These are phyloP conservation scores for Cyphomyrmex costatus DNA, from an alignment of 1,140 invertebrate species.

Conservation along the genomic window DNA sequence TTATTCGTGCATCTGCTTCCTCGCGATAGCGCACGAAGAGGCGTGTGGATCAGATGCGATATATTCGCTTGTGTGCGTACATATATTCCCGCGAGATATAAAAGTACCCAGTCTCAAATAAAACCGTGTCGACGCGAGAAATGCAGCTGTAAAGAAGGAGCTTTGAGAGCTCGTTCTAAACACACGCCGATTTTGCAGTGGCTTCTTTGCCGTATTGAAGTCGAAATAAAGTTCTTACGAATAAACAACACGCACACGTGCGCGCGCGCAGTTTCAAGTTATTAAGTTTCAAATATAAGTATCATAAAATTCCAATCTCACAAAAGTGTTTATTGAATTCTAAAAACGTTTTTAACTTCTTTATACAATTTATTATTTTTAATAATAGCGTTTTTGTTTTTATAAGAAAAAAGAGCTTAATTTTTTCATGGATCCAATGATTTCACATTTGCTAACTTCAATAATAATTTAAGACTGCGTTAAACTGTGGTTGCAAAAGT, in stretches of 20 bases:
- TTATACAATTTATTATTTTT: background rate
- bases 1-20: conserved; percentile 41
- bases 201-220: background rate
- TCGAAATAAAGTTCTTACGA: background rate
- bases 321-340: background rate
- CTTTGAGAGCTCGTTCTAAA: conserved; percentile 59
- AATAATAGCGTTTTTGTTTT: background rate
- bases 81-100: conserved; percentile 18
- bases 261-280: background rate
- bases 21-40: conserved; percentile 44
- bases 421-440: background rate
- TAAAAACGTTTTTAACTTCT: background rate
- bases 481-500: conserved; percentile 14
- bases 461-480: background rate
- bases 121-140: conserved; percentile 43
- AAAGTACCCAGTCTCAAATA: conserved; percentile 51
- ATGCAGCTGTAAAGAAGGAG: conserved; percentile 51
- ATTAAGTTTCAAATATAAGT: conserved; percentile 1
- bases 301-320: background rate
- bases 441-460: background rate
- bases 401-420: background rate
- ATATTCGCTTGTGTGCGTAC: background rate
- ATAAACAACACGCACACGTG: background rate
- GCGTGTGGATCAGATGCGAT: conserved; percentile 45
- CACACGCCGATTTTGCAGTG: background rate